Conservation (phyloP, 2,888 invertebrate genomes). For the Drepana falcataria region DNA sequence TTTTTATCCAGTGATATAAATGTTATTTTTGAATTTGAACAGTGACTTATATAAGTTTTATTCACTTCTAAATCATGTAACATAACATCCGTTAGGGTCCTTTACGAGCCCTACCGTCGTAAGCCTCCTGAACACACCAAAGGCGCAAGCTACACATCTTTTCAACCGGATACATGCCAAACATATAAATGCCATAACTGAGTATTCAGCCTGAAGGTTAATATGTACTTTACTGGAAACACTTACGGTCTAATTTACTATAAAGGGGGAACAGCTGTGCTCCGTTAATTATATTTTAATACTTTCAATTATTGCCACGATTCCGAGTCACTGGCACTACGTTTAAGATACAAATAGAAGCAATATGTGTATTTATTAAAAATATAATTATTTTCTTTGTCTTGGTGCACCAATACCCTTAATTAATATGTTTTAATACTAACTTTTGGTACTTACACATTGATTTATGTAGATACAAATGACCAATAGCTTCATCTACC, state of each 20-base stretch:
- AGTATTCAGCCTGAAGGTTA: slow-evolving; percentile 19
- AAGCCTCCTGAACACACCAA: slow-evolving; percentile 6
- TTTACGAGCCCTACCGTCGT: too few relatives aligned
- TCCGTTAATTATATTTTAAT: slow-evolving; percentile 30
- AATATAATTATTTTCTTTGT: slow-evolving; percentile 50
- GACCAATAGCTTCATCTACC: slow-evolving; percentile 7
- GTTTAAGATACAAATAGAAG: slow-evolving; percentile 34
- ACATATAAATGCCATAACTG: slow-evolving; percentile 24
- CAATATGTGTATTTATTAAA: slow-evolving; percentile 61
- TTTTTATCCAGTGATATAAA: too few relatives aligned
- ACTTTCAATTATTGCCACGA: slow-evolving; percentile 58
- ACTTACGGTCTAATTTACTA: slow-evolving; percentile 41
- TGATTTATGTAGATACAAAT: slow-evolving; percentile 20
- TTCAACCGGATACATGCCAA: slow-evolving; percentile 5
- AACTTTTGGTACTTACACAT: slow-evolving; percentile 40
- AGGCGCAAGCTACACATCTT: slow-evolving; percentile 27
- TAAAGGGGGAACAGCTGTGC: slow-evolving; percentile 23
- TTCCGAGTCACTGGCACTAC: slow-evolving; percentile 39
- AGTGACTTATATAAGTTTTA: too few relatives aligned
- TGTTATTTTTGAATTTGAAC: too few relatives aligned
- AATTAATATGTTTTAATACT: slow-evolving; percentile 36
- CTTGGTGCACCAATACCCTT: slow-evolving; percentile 53
- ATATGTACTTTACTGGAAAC: slow-evolving; percentile 51
- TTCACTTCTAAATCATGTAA: too few relatives aligned
- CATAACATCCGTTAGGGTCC: too few relatives aligned